Percentiles rank a stretch among this genome's conserved stretches.
These are phyloP conservation scores for Phrynocephalus vlangalii DNA, from an alignment of 2,797 vertebrate species.

Conservation along the genomic window DNA sequence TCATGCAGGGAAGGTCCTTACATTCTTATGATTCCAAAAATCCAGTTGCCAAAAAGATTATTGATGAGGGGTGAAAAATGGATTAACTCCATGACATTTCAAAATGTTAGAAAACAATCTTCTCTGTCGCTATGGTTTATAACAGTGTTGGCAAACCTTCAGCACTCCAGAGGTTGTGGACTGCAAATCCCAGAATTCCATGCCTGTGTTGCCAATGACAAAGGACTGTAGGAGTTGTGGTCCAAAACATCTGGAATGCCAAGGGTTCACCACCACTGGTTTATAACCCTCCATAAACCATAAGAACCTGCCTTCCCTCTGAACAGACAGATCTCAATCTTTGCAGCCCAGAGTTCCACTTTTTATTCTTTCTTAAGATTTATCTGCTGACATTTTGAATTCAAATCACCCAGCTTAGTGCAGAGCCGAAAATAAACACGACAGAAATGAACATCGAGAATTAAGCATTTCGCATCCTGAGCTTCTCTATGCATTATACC, in stretches of 20 bases:
- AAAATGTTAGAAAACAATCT: not conserved
- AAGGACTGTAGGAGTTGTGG: no score
- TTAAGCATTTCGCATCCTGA: conserved; percentile 25
- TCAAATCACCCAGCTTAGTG: not conserved
- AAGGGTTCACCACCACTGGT: not conserved
- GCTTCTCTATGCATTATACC: conserved; percentile 78
- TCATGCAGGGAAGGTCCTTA: not conserved
- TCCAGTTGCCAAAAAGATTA: not conserved
- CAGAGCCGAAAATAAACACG: not conserved
- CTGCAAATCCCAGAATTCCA: no score
- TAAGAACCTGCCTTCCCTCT: not conserved
- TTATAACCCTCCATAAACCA: not conserved
- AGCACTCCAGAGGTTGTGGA: no score
- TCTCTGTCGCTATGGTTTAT: not conserved
- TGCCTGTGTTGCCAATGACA: no score
- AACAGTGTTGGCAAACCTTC: no score
- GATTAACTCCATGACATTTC: not conserved
- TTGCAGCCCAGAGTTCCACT: not conserved
- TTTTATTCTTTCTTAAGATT: not conserved
- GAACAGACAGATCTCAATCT: not conserved
- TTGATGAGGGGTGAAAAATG: not conserved
- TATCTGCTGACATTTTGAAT: not conserved
- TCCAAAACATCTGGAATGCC: no score
- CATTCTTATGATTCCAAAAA: not conserved
- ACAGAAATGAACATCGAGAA: conserved; percentile 15